Conservation (phyloP, 2,113 vertebrate species). For the Centropristis striata region DNA sequence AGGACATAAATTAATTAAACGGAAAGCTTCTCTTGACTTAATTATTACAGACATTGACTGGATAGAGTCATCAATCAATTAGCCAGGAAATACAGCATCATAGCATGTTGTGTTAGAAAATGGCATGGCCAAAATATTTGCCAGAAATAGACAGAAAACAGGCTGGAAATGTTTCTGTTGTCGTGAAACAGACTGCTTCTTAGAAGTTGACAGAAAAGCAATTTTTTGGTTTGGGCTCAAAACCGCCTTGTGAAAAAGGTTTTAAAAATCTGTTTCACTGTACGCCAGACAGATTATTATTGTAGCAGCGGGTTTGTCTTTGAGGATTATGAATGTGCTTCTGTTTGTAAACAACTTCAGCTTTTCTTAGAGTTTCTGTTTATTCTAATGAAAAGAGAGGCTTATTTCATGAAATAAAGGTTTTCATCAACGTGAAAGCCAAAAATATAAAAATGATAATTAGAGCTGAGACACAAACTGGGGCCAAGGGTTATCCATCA, state of each 20-base stretch:
- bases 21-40: neutral
- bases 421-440: neutral
- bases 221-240: neutral
- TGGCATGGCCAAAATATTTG: neutral
- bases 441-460: constrained; percentile 2
- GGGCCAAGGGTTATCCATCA: constrained; percentile 9
- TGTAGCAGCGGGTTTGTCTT: neutral
- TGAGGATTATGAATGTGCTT: constrained; percentile 10
- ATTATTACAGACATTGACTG: neutral
- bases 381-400: neutral
- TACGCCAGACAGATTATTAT: neutral
- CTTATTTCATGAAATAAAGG: neutral
- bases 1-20: neutral
- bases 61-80: neutral
- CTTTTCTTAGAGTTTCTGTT: neutral
- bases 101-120: neutral
- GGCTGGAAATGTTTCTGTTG: neutral
- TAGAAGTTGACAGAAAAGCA: neutral
- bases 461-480: constrained; percentile 3
- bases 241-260: constrained; percentile 6
- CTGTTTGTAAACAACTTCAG: neutral
- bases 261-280: neutral
- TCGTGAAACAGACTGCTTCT: neutral
- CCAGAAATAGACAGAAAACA: neutral
- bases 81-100: neutral